A percentile compares a stretch with the other conserved stretches of the same genome.
These are phyloP conservation scores for Laothoe populi DNA, from an alignment of 2,888 invertebrate genomes.

Conservation along the genomic window DNA sequence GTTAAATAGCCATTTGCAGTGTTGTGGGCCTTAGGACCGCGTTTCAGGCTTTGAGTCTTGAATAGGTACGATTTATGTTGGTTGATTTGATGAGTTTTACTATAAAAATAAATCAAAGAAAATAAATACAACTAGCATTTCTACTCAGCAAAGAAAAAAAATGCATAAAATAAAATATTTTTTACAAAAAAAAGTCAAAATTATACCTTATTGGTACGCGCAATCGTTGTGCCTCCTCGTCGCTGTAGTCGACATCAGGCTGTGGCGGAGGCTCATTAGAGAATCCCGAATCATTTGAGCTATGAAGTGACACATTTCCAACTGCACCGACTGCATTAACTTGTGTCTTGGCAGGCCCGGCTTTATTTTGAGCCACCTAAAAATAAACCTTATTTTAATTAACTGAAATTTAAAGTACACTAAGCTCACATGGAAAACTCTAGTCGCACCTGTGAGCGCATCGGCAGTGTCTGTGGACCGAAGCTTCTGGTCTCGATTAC, in stretches of 20 bases:
- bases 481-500: conserved; percentile 78
- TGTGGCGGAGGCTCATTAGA: conserved; percentile 95
- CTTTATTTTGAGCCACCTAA: conserved; percentile 75
- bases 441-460: conserved; percentile 73
- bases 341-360: conserved; percentile 76
- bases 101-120: conserved; percentile 66
- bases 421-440: conserved; percentile 8
- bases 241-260: conserved; percentile 95
- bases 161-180: conserved; percentile 2
- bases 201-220: conserved; percentile 87
- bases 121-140: conserved; percentile 54
- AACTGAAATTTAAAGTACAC: neutral
- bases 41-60: conserved; percentile 79
- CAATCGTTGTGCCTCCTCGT: conserved; percentile 90
- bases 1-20: conserved; percentile 79
- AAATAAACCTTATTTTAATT: conserved; percentile 21
- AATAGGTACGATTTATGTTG: conserved; percentile 73
- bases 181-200: neutral
- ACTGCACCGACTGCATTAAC: conserved; percentile 82
- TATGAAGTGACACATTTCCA: conserved; percentile 92
- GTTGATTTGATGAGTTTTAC: conserved; percentile 72
- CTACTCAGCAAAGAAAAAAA: conserved; percentile 31
- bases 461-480: conserved; percentile 78
- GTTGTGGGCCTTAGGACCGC: conserved; percentile 66
- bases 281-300: conserved; percentile 96